Conservation (phyloP, 2,888 invertebrate genomes). For the Drepanosiphum platanoidis region DNA sequence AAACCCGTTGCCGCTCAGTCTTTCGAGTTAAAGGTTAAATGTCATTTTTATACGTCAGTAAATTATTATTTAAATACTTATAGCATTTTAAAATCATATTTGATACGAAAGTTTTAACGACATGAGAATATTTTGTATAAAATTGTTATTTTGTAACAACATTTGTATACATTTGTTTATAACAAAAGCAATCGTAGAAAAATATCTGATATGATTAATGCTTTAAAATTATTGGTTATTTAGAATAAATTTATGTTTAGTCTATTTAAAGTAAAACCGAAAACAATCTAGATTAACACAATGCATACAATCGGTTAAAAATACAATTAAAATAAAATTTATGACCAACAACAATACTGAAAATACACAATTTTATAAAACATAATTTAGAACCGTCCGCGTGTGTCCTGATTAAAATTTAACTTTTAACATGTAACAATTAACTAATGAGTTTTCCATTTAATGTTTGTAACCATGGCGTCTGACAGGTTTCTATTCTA, state of each 20-base stretch:
- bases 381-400: not conserved
- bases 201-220: not conserved
- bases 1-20: not conserved
- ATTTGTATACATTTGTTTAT: no score
- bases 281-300: not conserved
- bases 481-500: not conserved
- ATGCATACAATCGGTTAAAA: not conserved
- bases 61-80: not conserved
- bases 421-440: not conserved
- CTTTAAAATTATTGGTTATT: no score
- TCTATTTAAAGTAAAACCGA: no score
- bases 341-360: not conserved
- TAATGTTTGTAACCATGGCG: conserved; percentile 14
- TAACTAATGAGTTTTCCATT: conserved; percentile 1
- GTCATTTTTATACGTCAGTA: not conserved
- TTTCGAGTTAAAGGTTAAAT: not conserved
- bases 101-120: not conserved
- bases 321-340: not conserved
- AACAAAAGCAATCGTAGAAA: no score
- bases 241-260: no score
- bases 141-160: no score
- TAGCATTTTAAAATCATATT: not conserved
- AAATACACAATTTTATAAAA: not conserved
- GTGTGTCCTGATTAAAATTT: not conserved
- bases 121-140: not conserved